Evolutionary conservation across 2,113 vertebrate species (phyloP).

Genomic region (Spea multiplicata): DNA sequence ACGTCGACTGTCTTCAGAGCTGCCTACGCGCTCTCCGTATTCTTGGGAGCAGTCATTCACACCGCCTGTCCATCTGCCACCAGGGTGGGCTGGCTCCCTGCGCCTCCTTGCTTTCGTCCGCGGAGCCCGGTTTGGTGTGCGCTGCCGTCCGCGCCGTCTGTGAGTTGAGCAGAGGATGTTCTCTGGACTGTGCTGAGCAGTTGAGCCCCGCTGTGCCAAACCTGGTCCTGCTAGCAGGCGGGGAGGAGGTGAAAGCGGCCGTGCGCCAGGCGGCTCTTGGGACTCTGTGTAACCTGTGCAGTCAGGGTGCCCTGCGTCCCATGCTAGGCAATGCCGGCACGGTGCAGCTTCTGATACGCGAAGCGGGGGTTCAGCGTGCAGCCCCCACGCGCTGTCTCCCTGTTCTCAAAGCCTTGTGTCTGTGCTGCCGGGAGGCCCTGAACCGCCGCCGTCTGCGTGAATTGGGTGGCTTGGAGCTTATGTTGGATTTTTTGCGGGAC

Average conservation of each 20-base stretch:
- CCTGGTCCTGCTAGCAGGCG: constrained; percentile 65
- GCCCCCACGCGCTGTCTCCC: constrained; percentile 57
- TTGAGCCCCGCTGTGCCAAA: constrained; percentile 72
- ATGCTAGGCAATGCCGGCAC: constrained; percentile 79
- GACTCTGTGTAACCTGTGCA: constrained; percentile 79
- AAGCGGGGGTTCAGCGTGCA: constrained; percentile 62
- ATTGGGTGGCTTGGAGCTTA: constrained; percentile 73
- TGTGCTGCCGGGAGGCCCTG: constrained; percentile 86
- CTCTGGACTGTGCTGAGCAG: constrained; percentile 74
- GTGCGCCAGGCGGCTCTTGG: constrained; percentile 73
- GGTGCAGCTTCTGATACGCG: constrained; percentile 71
- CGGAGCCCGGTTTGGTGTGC: constrained; percentile 63
- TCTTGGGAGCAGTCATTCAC: constrained; percentile 72
- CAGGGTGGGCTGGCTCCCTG: constrained; percentile 76
- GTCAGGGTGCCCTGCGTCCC: constrained; percentile 79
- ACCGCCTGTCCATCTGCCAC: constrained; percentile 72
- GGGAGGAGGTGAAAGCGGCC: constrained; percentile 55
- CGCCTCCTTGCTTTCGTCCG: constrained; percentile 68
- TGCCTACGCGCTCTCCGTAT: constrained; percentile 81
- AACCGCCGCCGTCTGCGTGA: constrained; percentile 82
- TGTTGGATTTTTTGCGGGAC: constrained; percentile 68
- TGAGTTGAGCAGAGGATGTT: constrained; percentile 78
- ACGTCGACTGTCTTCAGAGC: constrained; percentile 80
- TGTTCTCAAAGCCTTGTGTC: constrained; percentile 76
- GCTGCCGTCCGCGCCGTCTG: constrained; percentile 69